Conservation (phyloP, 2,113 vertebrate species). For the Peromyscus polionotus region DNA sequence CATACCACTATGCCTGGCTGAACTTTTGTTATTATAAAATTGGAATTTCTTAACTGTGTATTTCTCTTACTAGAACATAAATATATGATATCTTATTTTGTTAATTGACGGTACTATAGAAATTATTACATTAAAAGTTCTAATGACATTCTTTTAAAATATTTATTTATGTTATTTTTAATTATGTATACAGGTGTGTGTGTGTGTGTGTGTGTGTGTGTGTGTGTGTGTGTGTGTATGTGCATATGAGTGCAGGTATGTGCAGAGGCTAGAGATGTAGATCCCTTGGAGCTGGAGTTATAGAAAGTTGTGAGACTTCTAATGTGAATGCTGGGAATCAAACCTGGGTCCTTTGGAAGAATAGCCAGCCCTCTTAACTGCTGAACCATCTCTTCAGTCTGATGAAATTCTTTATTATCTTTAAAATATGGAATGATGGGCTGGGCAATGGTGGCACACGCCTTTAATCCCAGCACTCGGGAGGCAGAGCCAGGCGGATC, state of each 20-base stretch:
- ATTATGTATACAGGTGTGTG: neutral
- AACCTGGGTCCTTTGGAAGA: neutral
- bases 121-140: neutral
- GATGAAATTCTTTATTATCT: neutral
- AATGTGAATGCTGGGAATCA: neutral
- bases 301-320: neutral
- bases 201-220: neutral
- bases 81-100: neutral
- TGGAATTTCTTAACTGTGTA: neutral
- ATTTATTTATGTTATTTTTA: neutral
- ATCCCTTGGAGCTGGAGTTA: neutral
- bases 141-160: neutral
- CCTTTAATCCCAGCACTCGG: no score
- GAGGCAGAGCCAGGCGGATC: no score
- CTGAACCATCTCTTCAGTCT: neutral
- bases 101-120: neutral
- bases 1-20: neutral
- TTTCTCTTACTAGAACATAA: neutral
- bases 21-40: neutral
- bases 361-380: neutral
- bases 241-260: neutral
- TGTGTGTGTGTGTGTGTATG: neutral
- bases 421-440: neutral
- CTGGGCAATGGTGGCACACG: no score
- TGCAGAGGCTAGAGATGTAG: neutral